Conservation (phyloP, 2,888 invertebrate species). For the Adela reaumurella region DNA sequence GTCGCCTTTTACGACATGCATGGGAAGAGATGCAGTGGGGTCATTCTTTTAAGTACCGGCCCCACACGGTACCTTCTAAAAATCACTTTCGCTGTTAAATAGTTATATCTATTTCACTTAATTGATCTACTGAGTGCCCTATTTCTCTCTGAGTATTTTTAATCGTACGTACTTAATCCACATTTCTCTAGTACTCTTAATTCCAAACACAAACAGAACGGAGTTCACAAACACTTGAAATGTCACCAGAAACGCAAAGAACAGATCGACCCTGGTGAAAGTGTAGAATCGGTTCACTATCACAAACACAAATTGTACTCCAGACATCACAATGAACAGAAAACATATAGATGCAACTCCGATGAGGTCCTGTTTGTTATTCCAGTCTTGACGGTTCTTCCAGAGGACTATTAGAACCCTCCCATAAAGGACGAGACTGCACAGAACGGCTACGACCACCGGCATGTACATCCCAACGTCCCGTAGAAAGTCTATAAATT, state of each 20-base stretch:
- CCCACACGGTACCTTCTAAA: too few relatives aligned
- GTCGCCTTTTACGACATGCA: too few relatives aligned
- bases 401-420: background rate
- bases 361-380: background rate
- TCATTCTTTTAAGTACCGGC: too few relatives aligned
- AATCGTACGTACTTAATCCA: background rate
- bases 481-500: background rate
- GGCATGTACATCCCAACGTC: background rate
- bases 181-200: background rate
- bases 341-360: background rate
- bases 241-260: background rate
- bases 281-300: background rate
- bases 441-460: background rate
- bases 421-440: background rate
- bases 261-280: background rate
- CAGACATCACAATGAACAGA: background rate
- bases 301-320: background rate
- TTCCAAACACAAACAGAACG: background rate
- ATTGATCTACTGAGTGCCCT: too few relatives aligned
- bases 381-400: background rate
- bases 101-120: too few relatives aligned
- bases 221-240: background rate
- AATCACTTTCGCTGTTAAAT: too few relatives aligned
- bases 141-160: background rate
- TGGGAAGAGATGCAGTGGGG: too few relatives aligned